These are phyloP conservation scores for Nannoperca obscura DNA, from an alignment of 2,797 vertebrate genomes.

Conservation along the genomic window DNA sequence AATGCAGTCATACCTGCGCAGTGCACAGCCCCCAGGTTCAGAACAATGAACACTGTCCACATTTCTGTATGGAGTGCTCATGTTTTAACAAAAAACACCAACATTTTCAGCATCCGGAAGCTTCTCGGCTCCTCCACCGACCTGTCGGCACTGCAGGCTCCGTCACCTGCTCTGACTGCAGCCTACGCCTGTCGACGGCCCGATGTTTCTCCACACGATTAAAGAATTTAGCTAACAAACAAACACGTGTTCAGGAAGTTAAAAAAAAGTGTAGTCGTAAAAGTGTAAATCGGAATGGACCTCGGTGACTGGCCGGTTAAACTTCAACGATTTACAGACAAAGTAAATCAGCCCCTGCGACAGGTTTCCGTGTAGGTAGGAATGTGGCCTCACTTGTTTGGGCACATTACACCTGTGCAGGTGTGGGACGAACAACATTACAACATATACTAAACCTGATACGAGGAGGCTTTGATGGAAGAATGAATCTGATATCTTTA, in stretches of 20 bases:
- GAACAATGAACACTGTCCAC: constrained; percentile 43
- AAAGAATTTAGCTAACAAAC: background rate
- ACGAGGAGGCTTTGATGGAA: too few relatives aligned
- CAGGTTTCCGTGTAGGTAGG: constrained; percentile 54
- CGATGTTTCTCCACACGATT: too few relatives aligned
- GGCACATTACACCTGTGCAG: constrained; percentile 40
- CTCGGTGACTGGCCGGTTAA: background rate
- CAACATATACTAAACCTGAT: too few relatives aligned
- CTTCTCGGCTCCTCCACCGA: background rate
- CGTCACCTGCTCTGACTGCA: background rate
- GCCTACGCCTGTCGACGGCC: background rate
- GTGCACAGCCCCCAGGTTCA: constrained; percentile 35
- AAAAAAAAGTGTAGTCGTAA: background rate
- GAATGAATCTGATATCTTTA: too few relatives aligned
- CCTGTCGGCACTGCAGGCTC: background rate
- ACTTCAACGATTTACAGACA: background rate
- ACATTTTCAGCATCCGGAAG: constrained; percentile 3
- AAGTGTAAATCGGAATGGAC: fast-evolving
- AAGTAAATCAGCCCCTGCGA: fast-evolving
- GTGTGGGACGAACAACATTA: background rate
- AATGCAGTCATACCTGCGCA: constrained; percentile 54
- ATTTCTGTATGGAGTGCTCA: constrained; percentile 47
- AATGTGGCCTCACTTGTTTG: constrained; percentile 71
- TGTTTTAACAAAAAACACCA: constrained; percentile 33
- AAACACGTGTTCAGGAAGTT: background rate